Conservation (phyloP, 1,140 invertebrate species). For the Pygmarrhopalites habei region DNA sequence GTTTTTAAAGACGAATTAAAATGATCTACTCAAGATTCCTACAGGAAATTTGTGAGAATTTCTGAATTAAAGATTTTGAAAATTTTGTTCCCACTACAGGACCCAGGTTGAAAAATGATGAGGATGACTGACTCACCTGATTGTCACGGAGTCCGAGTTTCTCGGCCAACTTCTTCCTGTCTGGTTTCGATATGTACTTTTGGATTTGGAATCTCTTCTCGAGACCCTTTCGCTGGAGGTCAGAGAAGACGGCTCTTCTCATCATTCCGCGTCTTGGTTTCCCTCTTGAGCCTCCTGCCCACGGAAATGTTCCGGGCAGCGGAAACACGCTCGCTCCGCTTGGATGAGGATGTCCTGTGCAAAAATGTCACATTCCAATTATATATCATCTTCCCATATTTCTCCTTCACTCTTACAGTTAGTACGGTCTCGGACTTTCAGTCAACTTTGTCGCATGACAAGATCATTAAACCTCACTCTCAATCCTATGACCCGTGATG, state of each 20-base stretch:
- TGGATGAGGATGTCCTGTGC: conserved; percentile 44
- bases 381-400: conserved; percentile 7
- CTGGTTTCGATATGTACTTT: conserved; percentile 96
- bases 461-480: no score
- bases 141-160: conserved; percentile 91
- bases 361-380: conserved; percentile 13
- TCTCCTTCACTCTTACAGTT: neutral
- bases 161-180: conserved; percentile 90
- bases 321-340: conserved; percentile 55
- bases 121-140: conserved; percentile 57
- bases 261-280: conserved; percentile 89
- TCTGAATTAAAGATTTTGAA: no score
- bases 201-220: conserved; percentile 94
- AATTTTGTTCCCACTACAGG: no score
- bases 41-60: no score
- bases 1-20: no score
- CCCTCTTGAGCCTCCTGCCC: conserved; percentile 67
- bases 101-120: no score
- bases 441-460: no score
- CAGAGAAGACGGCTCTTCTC: conserved; percentile 82
- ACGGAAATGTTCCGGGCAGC: conserved; percentile 63
- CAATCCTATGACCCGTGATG: no score
- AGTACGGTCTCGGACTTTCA: no score
- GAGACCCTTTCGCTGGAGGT: conserved; percentile 84
- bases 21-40: no score